These are phyloP conservation scores for Heliangelus exortis DNA, from an alignment of 2,797 vertebrate species.

Conservation along the genomic window DNA sequence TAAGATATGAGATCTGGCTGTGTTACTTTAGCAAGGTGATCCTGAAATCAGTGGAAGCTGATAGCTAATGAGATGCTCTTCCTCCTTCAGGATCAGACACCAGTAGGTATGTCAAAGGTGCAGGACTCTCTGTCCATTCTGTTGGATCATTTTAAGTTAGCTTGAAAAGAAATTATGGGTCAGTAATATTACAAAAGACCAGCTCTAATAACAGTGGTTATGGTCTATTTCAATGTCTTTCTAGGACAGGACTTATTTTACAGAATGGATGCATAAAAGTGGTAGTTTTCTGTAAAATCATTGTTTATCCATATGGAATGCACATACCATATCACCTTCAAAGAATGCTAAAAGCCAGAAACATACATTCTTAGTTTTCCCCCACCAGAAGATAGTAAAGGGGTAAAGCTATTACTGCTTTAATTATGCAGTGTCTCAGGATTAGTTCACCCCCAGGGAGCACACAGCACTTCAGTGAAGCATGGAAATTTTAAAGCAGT, in stretches of 20 bases:
- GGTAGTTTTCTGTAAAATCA: slow-evolving; percentile 26
- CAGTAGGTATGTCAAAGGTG: not conserved
- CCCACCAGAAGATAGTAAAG: slow-evolving; percentile 43
- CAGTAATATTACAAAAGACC: not conserved
- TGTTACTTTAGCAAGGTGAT: not conserved
- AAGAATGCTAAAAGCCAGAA: slow-evolving; percentile 61
- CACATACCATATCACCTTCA: slow-evolving; percentile 75
- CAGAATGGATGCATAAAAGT: not conserved
- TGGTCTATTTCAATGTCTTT: not conserved
- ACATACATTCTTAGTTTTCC: slow-evolving; percentile 62
- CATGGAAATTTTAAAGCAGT: slow-evolving; percentile 68
- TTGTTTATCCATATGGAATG: slow-evolving; percentile 27
- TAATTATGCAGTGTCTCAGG: slow-evolving; percentile 20
- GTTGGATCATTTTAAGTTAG: not conserved
- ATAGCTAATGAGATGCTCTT: not conserved
- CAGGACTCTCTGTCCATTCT: not conserved
- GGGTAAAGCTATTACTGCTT: slow-evolving; percentile 48
- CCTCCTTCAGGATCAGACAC: slow-evolving; percentile 3
- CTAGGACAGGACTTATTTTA: not conserved
- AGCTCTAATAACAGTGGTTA: not conserved
- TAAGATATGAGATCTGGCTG: not conserved
- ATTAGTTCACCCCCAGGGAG: slow-evolving; percentile 40
- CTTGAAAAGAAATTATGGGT: not conserved
- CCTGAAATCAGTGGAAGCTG: not conserved
- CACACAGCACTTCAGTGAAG: slow-evolving; percentile 69